Base-by-base conservation (phyloP, 1,140 invertebrate genomes). In the Tetragonula clypearis region DNA sequence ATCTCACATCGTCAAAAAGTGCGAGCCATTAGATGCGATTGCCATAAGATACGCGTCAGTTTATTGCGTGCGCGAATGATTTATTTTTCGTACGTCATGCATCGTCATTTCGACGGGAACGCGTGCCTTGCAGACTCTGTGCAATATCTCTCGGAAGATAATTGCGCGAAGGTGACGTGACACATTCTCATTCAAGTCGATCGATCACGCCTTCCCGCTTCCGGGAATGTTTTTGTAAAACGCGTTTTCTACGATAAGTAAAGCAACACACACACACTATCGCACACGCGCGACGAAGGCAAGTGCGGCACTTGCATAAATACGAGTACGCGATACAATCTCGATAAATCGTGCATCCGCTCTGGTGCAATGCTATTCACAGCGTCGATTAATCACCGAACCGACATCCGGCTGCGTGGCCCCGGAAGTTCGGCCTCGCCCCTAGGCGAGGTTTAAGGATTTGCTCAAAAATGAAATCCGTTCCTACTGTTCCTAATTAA, bases 401-500 rank as follows among this genome's bases (percentile, higher is more conserved):
- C 75, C 75, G 19, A 62, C 41, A 41, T 62, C 41, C 79, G 79
- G 79, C n/a, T 3, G 21, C 35, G 71, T 53, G 56, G 66, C 6
- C 14, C 79, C 56, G 79, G n/a, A 65, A 8, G 66, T 49, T 58
- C 15, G 26, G 69, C 23, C 12, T 49, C 21, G 17, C 12, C 69
- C 21, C 2, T 74, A 83, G 55, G 26, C 23, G 35, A 35, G 35
- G 60, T 60, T 62, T 76, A 80, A 89, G 75, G 62, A 88, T 21
- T 86, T 86, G 80, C 87, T 88, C 79, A 89, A 89, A 86, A 86
- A 60, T 83, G 14, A 86, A 89, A 86, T 86, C 60, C 74, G 80
- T 86, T 89, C 80, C 88, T 89, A 89, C 30, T 88, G 76, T 89
- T 89, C 79, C 87, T 89, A 83, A 68, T 82, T 82, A 79, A 84